A percentile compares a stretch with the other conserved stretches of the same genome.
These are phyloP conservation scores for Cichlasoma orientale DNA, from an alignment of 2,797 vertebrate genomes.

Conservation along the genomic window DNA sequence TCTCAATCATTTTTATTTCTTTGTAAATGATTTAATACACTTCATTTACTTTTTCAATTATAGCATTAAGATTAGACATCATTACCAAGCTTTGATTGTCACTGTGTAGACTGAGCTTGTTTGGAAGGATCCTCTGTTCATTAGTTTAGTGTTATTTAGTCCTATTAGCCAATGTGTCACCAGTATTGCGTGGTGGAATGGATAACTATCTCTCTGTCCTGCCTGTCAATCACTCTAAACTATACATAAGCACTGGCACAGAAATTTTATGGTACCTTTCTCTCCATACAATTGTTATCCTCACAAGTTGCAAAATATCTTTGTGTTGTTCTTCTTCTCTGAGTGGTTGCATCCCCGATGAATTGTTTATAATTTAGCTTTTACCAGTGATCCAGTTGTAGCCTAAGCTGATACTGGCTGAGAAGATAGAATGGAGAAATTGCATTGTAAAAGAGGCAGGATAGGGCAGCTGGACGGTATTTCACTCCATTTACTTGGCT, in stretches of 20 bases:
- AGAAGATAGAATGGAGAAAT: constrained; percentile 23
- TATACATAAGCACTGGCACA: neutral
- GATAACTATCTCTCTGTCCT: neutral
- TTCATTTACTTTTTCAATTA: constrained; percentile 67
- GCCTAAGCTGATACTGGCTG: neutral
- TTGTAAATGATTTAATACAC: constrained; percentile 19
- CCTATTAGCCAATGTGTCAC: constrained; percentile 35
- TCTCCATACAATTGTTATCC: neutral
- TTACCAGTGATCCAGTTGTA: constrained; percentile 31
- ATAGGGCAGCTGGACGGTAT: constrained; percentile 42
- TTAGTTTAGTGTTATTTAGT: constrained; percentile 44
- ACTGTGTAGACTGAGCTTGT: constrained; percentile 41
- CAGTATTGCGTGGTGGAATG: neutral
- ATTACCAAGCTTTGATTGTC: constrained; percentile 54
- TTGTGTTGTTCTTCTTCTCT: neutral
- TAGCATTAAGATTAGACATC: constrained; percentile 49
- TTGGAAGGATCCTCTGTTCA: constrained; percentile 51
- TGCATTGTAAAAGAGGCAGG: constrained; percentile 25
- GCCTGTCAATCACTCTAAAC: constrained; percentile 24
- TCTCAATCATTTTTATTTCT: neutral
- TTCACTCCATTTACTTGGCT: constrained; percentile 46
- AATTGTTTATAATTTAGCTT: constrained; percentile 29
- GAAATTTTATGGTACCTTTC: neutral
- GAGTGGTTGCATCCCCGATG: neutral
- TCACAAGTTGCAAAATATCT: neutral